Percentiles rank a stretch among this genome's conserved stretches.
Evolutionary conservation across 2,888 invertebrate genomes (phyloP).

Genomic region (Dendrolimus houi): DNA sequence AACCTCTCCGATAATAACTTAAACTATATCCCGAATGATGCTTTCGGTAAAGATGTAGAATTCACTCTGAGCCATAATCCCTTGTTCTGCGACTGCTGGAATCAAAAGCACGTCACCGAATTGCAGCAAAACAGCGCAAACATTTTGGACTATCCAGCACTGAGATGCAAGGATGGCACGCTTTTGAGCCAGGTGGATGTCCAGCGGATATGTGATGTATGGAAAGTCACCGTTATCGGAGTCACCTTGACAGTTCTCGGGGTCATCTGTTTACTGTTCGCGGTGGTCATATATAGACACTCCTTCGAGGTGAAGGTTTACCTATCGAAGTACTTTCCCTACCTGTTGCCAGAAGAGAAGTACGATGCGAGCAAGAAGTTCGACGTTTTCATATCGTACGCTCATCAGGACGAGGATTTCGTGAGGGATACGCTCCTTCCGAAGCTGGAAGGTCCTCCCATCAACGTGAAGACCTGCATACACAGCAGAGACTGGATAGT

Average conservation of each 20-base stretch:
- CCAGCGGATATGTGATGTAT: constrained; percentile 19
- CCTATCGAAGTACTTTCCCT: constrained; percentile 8
- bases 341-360: constrained; percentile 15
- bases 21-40: neutral
- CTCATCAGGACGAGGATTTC: constrained; percentile 84
- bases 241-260: constrained; percentile 11
- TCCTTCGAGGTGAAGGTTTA: constrained; percentile 18
- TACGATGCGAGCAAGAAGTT: constrained; percentile 49
- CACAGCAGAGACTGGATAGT: constrained; percentile 85
- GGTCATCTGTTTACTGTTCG: neutral
- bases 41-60: constrained; percentile 6
- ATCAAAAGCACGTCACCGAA: constrained; percentile 2
- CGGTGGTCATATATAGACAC: constrained; percentile 13
- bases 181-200: constrained; percentile 8
- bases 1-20: constrained; percentile 12
- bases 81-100: constrained; percentile 12
- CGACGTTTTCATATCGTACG: constrained; percentile 89
- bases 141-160: constrained; percentile 4
- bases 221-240: constrained; percentile 11
- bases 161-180: constrained; percentile 7
- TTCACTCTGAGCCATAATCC: constrained; percentile 8
- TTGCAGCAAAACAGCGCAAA: constrained; percentile 2
- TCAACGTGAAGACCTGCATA: constrained; percentile 75
- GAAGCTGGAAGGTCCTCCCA: constrained; percentile 74
- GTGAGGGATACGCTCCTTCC: constrained; percentile 80